Conservation (phyloP, 2,888 invertebrate species). For the Callyntrura sp. region DNA sequence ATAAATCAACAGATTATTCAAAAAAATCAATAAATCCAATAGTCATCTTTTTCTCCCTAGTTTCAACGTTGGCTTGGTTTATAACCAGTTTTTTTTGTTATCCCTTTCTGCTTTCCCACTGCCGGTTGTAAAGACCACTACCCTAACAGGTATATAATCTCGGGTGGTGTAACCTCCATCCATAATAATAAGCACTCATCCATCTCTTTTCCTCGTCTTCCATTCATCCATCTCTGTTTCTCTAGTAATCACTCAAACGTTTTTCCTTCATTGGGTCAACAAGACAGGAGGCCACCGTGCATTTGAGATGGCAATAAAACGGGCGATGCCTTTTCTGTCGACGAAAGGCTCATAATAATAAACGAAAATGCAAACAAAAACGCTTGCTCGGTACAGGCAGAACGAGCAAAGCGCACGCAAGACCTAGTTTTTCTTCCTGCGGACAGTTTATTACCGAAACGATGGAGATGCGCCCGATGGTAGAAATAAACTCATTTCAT, state of each 20-base stretch:
- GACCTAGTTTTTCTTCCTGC: conserved; percentile 53
- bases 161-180: conserved; percentile 2
- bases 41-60: not conserved
- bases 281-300: conserved; percentile 3
- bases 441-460: not conserved
- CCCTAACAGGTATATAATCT: no score
- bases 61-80: not conserved
- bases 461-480: not conserved
- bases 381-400: no score
- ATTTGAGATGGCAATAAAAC: not conserved
- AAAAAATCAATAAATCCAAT: not conserved
- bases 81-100: conserved; percentile 26
- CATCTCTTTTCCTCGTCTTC: no score
- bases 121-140: not conserved
- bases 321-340: not conserved
- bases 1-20: not conserved
- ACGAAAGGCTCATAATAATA: conserved; percentile 34
- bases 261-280: conserved; percentile 66
- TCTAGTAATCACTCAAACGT: conserved; percentile 53
- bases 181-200: no score
- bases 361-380: conserved; percentile 36
- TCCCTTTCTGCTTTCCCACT: not conserved
- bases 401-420: conserved; percentile 38
- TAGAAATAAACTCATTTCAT: not conserved
- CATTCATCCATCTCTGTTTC: no score